Conservation (phyloP, 2,113 vertebrate genomes). For the Sula dactylatra region DNA sequence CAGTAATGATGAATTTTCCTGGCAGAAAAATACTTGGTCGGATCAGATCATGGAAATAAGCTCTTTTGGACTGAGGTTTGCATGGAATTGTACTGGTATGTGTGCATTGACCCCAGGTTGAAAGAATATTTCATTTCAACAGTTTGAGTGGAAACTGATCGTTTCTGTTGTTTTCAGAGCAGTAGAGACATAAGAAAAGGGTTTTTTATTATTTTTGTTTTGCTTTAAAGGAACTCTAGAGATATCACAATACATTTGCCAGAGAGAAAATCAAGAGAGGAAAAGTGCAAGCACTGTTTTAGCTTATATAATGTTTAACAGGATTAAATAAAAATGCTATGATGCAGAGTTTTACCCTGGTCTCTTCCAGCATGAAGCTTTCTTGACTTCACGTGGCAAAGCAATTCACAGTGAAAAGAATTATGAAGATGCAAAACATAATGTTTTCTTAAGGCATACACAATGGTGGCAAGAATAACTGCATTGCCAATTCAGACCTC, state of each 20-base stretch:
- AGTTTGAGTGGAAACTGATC: conserved; percentile 34
- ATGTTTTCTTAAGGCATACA: not conserved
- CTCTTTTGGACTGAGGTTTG: conserved; percentile 26
- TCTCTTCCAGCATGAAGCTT: not conserved
- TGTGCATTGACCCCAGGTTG: conserved; percentile 26
- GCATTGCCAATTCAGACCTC: not conserved
- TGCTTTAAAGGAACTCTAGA: conserved; percentile 36
- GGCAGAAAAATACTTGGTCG: conserved; percentile 20
- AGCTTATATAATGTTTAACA: not conserved
- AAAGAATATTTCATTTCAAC: conserved; percentile 46
- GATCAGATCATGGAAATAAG: conserved; percentile 61
- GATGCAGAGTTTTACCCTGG: not conserved
- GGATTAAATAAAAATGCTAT: not conserved
- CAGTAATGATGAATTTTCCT: conserved; percentile 63
- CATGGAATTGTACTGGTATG: conserved; percentile 9
- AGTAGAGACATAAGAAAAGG: not conserved
- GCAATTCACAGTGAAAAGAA: not conserved
- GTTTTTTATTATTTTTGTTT: not conserved
- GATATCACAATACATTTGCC: conserved; percentile 8
- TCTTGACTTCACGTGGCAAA: not conserved
- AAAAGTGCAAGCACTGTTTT: not conserved
- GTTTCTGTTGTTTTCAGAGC: conserved; percentile 46
- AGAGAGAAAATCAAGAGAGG: not conserved
- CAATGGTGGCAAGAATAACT: not conserved
- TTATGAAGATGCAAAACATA: not conserved